Base-by-base conservation (phyloP, 2,888 invertebrate species). In the Pandemis heparana region DNA sequence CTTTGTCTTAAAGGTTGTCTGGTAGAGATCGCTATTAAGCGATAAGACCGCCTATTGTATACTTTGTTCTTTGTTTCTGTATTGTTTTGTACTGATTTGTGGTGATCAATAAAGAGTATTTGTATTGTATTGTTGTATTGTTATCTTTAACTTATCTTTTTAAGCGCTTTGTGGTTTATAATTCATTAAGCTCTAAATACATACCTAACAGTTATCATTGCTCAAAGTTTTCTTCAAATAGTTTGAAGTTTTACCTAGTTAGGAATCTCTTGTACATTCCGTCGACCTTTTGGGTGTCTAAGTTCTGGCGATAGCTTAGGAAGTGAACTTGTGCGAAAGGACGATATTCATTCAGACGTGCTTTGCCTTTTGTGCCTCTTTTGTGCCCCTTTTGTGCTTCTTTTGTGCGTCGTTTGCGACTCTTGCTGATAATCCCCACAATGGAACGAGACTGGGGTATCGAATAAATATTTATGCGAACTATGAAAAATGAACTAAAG, bases 341-440 rank as follows among this genome's bases (percentile, higher is more conserved):
- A 81, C 85, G 86, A 88, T 87, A 87, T 84, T 85, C 86, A 86
- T 85, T 84, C 82, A 87, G 85, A 87, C 85, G 85, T 85, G 84
- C 82, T 84, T 85, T 89, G 85, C 83, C 90, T 89, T 89, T 91
- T 89, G 90, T 88, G 83, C 83, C 84, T 83, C 87, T 87, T 88
- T 87, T 68, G 56, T 62, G 48, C 38, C 59, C 61, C 71, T 74
- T 73, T 71, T 71, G 76, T 77, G 67, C 41, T 41, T 39, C 43
- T 89, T 90, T 71, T 74, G 69, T 69, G 64, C 61, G 62, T 12
- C 67, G 71, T 87, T 89, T 88, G 89, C 88, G 87, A 83, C 84
- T 84, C 79, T 80, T 78, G 79, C 82, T 83, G 89, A 90, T 92
- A 89, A 89, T 89, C 85, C 81, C 76, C 82, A 87, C 87, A 89